These are phyloP conservation scores for Scrobipalpa costella DNA, from an alignment of 2,888 invertebrate species.

Conservation along the genomic window DNA sequence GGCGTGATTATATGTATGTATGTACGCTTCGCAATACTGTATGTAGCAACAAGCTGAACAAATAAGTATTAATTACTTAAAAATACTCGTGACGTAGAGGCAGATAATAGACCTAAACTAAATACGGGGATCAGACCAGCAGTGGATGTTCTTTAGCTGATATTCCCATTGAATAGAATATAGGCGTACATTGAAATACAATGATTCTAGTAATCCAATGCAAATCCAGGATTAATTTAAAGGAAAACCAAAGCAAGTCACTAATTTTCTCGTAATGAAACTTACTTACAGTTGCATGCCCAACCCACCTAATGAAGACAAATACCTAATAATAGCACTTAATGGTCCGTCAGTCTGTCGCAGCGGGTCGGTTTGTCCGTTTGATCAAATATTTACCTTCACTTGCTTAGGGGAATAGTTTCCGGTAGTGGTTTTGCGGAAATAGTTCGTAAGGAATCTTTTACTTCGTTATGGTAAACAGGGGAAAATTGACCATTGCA, in stretches of 20 bases:
- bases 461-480: neutral
- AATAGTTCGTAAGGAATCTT: neutral
- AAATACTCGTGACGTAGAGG: too few species aligned
- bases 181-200: neutral
- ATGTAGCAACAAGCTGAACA: too few species aligned
- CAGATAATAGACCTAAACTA: too few species aligned
- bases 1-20: too few species aligned
- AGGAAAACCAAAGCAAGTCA: neutral
- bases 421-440: neutral
- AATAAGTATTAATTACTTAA: too few species aligned
- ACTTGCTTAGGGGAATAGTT: neutral
- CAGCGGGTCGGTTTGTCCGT: neutral
- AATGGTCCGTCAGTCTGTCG: constrained; percentile 15
- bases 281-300: neutral
- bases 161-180: neutral
- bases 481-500: neutral
- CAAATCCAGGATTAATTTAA: too few species aligned
- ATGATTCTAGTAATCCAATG: neutral
- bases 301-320: constrained; percentile 11
- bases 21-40: too few species aligned
- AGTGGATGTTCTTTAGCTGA: too few species aligned
- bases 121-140: too few species aligned
- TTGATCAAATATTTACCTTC: constrained; percentile 14
- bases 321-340: constrained; percentile 15
- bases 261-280: neutral